These are phyloP conservation scores for Apoda limacodes DNA, from an alignment of 2,888 invertebrate species.

Conservation along the genomic window DNA sequence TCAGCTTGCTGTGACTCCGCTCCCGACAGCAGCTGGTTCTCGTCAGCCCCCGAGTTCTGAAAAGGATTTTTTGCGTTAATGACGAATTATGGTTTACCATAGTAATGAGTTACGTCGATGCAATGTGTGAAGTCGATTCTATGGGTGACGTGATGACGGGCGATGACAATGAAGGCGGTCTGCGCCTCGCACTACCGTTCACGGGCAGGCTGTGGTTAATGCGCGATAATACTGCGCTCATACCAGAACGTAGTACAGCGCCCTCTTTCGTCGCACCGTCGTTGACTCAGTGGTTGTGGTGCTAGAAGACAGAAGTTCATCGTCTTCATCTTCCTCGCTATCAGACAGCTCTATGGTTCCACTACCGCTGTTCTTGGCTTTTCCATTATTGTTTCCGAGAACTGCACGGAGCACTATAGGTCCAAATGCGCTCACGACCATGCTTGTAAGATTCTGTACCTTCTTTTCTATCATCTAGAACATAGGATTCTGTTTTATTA, in stretches of 20 bases:
- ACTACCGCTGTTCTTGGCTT: slow-evolving; percentile 44
- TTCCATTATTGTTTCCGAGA: slow-evolving; percentile 60
- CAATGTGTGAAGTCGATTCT: slow-evolving; percentile 22
- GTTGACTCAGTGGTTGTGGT: slow-evolving; percentile 24
- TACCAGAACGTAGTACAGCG: slow-evolving; percentile 52
- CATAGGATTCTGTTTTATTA: too few species aligned
- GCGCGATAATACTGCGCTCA: slow-evolving; percentile 45
- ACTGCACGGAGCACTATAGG: slow-evolving; percentile 76
- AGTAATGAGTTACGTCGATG: too few species aligned
- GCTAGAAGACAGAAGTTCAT: slow-evolving; percentile 31
- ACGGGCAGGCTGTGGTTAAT: slow-evolving; percentile 58
- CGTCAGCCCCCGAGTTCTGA: slow-evolving; percentile 53
- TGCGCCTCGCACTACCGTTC: slow-evolving; percentile 57
- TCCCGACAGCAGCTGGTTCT: slow-evolving; percentile 60
- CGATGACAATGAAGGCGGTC: slow-evolving; percentile 41
- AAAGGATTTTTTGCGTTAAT: slow-evolving; percentile 24
- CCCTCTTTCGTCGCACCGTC: slow-evolving; percentile 35
- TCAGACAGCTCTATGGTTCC: slow-evolving; percentile 55
- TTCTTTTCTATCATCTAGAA: slow-evolving; percentile 80
- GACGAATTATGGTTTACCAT: slow-evolving; percentile 25
- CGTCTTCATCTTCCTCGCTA: slow-evolving; percentile 62
- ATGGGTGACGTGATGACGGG: slow-evolving; percentile 24
- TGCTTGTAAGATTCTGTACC: slow-evolving; percentile 79
- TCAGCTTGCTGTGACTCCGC: slow-evolving; percentile 74
- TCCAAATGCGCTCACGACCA: slow-evolving; percentile 81